These are phyloP conservation scores for Marcusenius ussheri DNA, from an alignment of 2,113 vertebrate species.

Conservation along the genomic window DNA sequence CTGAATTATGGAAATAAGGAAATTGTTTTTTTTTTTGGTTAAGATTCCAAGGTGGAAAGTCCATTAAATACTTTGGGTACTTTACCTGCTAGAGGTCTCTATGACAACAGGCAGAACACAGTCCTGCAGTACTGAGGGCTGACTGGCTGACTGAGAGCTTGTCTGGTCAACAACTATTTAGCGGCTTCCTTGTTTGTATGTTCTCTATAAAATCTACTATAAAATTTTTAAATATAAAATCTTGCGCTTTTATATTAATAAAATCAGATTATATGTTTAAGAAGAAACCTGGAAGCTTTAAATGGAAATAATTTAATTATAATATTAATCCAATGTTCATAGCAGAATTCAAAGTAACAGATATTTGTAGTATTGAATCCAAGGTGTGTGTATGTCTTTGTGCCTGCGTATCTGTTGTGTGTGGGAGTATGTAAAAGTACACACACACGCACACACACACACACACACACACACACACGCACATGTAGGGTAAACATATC, in stretches of 20 bases:
- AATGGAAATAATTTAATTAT: background rate
- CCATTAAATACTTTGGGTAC: conserved; percentile 24
- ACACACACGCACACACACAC: background rate
- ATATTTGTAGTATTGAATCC: background rate
- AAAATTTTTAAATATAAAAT: background rate
- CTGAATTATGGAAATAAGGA: background rate
- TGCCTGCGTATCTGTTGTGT: background rate
- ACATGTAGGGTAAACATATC: background rate
- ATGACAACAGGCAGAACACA: conserved; percentile 43
- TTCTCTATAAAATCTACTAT: conserved; percentile 17
- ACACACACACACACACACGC: background rate
- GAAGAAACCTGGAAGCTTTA: background rate
- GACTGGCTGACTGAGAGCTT: conserved; percentile 44
- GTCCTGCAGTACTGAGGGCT: conserved; percentile 28
- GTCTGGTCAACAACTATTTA: conserved; percentile 55
- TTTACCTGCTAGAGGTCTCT: conserved; percentile 45
- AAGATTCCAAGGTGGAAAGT: background rate
- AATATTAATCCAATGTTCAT: background rate
- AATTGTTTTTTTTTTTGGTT: background rate
- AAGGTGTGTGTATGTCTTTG: background rate
- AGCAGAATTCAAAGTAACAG: background rate
- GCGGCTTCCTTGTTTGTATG: conserved; percentile 60
- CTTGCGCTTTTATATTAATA: background rate
- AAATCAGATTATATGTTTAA: background rate
- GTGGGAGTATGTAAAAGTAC: background rate